Percentiles rank a stretch among this genome's conserved stretches.
phyloP scores from a whole-genome alignment of 2,797 vertebrate genomes.

The Babyrousa celebensis region DNA sequence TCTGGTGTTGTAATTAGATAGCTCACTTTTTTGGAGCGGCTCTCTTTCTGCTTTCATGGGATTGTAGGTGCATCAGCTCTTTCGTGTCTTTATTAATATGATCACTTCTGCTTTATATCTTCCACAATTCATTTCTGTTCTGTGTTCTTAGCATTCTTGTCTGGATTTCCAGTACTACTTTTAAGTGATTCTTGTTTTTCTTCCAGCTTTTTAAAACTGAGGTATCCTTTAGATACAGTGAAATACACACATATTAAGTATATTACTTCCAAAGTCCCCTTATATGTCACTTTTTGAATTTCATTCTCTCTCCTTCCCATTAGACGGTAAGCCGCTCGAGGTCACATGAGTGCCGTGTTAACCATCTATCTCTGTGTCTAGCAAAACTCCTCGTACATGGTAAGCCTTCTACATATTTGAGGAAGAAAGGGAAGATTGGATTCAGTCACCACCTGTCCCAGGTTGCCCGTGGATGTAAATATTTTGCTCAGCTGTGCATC shows the following conservation, averaged over 20 bases:
- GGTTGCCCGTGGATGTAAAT: not conserved
- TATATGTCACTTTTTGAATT: not conserved
- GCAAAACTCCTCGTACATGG: not conserved
- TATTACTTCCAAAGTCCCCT: not conserved
- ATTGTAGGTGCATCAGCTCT: not conserved
- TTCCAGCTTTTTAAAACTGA: not conserved
- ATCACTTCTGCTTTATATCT: conserved; percentile 51
- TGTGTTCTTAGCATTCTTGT: not conserved
- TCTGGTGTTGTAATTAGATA: conserved; percentile 33
- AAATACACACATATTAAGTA: not conserved
- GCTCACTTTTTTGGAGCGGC: not conserved
- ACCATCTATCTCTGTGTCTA: not conserved
- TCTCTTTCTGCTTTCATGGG: not conserved
- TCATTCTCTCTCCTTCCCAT: not conserved
- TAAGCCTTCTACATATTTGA: not conserved
- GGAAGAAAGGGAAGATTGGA: not conserved
- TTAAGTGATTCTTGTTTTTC: not conserved
- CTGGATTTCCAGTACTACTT: conserved; percentile 19
- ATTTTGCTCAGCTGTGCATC: conserved; percentile 16
- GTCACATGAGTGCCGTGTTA: not conserved
- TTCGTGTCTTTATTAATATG: not conserved
- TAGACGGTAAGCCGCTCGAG: not conserved
- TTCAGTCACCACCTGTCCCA: not conserved
- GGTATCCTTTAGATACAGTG: not conserved
- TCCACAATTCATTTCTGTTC: not conserved